Evolutionary conservation across 2,888 invertebrate species (phyloP).

Genomic region (Agrochola lota): DNA sequence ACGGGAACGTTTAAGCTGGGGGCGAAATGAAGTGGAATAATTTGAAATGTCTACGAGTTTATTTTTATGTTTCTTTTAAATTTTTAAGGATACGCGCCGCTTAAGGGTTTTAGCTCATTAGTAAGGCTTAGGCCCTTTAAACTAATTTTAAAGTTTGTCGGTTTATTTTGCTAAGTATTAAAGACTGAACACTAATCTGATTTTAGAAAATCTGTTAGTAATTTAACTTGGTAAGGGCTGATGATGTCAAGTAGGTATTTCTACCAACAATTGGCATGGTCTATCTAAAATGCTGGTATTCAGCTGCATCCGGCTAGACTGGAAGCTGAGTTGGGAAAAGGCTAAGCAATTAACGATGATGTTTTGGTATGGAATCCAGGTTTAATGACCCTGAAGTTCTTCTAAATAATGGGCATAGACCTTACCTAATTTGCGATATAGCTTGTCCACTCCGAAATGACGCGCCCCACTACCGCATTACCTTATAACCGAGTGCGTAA

Average conservation of each 20-base stretch:
- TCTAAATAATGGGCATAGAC: not conserved
- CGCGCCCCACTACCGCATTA: no score
- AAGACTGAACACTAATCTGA: not conserved
- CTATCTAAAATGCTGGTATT: not conserved
- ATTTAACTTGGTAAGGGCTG: not conserved
- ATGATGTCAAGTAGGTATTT: not conserved
- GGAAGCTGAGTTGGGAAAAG: not conserved
- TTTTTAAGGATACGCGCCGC: not conserved
- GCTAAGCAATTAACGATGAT: not conserved
- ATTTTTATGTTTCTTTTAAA: constrained; percentile 20
- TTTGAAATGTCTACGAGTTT: constrained; percentile 40
- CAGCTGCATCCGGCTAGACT: not conserved
- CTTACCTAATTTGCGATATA: not conserved
- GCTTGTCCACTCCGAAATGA: no score
- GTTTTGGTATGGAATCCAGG: not conserved
- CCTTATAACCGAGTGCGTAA: no score
- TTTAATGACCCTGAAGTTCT: not conserved
- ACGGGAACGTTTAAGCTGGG: constrained; percentile 39
- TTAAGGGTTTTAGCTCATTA: constrained; percentile 14
- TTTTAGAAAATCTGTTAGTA: constrained; percentile 2
- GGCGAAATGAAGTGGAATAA: constrained; percentile 41
- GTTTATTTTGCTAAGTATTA: not conserved
- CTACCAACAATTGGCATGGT: not conserved
- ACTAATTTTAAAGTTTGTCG: constrained; percentile 23
- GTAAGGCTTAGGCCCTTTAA: not conserved